Conservation (phyloP, 1,140 invertebrate species). For the Nasonia giraulti region DNA sequence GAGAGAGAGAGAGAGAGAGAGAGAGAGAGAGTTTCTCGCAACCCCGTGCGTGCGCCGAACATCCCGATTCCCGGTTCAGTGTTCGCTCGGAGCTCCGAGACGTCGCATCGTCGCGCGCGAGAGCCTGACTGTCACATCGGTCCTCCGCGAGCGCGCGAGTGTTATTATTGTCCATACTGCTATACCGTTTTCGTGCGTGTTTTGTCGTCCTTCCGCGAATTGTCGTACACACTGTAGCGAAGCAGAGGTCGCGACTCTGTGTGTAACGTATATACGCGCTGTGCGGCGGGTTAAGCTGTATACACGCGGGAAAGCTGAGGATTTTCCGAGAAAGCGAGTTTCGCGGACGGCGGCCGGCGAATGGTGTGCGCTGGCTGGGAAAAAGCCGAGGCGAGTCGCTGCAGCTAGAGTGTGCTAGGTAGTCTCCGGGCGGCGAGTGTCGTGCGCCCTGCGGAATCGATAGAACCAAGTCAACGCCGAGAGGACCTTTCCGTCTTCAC, state of each 20-base stretch:
- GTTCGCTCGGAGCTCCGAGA: slow-evolving; percentile 38
- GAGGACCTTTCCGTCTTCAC: not conserved
- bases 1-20: not conserved
- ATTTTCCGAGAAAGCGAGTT: not conserved
- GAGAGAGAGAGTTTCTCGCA: no score
- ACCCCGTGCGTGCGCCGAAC: no score
- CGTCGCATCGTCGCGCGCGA: slow-evolving; percentile 6
- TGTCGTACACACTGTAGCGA: no score
- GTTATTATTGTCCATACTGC: no score
- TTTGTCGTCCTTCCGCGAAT: no score
- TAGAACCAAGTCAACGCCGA: not conserved
- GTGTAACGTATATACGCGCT: no score
- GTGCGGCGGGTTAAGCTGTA: no score
- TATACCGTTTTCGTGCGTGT: no score
- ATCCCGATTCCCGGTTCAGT: slow-evolving; percentile 5
- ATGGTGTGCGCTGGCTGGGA: not conserved
- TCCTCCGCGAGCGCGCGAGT: not conserved
- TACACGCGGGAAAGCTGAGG: no score
- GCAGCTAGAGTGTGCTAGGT: not conserved
- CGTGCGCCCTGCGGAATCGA: not conserved
- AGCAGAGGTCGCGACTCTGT: no score
- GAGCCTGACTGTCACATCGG: not conserved
- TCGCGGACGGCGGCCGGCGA: not conserved
- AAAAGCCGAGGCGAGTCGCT: not conserved
- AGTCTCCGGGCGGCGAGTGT: not conserved